phyloP scores from a whole-genome alignment of 2,888 invertebrate species.

The Lithosia quadra region DNA sequence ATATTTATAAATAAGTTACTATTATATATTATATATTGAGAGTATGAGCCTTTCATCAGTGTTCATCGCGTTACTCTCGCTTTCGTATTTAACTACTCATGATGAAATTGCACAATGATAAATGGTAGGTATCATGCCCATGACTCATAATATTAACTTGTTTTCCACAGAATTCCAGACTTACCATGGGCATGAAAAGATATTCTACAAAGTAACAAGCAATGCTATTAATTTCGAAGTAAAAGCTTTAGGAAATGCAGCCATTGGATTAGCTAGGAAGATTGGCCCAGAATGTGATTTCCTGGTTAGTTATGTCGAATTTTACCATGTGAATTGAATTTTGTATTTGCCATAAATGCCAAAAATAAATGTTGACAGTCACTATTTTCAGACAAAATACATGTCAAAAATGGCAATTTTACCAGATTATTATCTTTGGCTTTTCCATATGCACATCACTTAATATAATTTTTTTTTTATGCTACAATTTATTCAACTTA shows the following conservation, averaged over 20 bases:
- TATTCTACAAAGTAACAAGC: conserved; percentile 64
- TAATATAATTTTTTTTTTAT: too few relatives aligned
- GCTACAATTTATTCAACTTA: too few relatives aligned
- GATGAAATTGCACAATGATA: background rate
- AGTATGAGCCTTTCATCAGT: background rate
- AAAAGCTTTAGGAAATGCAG: conserved; percentile 59
- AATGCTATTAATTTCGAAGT: conserved; percentile 66
- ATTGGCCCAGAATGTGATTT: conserved; percentile 52
- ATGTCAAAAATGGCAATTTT: background rate
- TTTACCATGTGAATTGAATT: background rate
- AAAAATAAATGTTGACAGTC: background rate
- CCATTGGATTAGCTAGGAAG: conserved; percentile 61
- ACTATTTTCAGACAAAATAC: too few relatives aligned
- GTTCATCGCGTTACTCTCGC: background rate
- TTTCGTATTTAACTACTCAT: background rate
- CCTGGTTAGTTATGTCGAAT: conserved; percentile 54
- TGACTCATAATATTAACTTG: background rate
- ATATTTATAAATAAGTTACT: background rate
- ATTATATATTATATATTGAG: background rate
- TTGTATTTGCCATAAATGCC: background rate
- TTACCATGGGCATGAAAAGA: conserved; percentile 56
- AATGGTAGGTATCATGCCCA: background rate
- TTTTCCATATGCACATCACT: background rate
- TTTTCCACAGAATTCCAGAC: conserved; percentile 64
- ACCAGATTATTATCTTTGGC: too few relatives aligned